Evolutionary conservation across 35 echinoderm and acorn worm genomes (phyloP), one percentile per base, ranked within the genome.

Genomic region (Holothuria glaberrima): DNA sequence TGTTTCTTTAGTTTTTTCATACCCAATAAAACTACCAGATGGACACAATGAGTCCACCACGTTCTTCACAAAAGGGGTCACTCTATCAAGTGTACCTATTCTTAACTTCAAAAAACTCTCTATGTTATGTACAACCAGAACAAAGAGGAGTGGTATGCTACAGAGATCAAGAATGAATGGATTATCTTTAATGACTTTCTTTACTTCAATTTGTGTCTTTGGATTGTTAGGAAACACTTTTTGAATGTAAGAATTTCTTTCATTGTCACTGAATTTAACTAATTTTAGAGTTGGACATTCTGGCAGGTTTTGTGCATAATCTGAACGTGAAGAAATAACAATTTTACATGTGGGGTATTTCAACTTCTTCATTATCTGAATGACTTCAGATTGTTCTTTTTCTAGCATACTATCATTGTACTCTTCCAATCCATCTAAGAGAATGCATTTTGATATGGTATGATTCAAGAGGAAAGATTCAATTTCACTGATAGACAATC

Each of bases 51-150:
- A 19, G 10, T 77, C 73, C 6, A 77, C 73, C 41, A 77, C 19
- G 17, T 18, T 34, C 3, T 77, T 77, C 17, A 77, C 73, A 12
- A 77, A 54, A 50, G 73, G 41, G 19, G 73, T 22, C 6, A 77
- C 38, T 48, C 36, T 77, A 77, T 48, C 41, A 26, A 24, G 73
- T 7, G n/a, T 21, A 18, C 22, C 12, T 4, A 24, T 48, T 46
- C 48, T 20, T 24, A 77, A 77, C 38, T 48, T 46, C 6, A 21
- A 2, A 25, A 77, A 48, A 34, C 73, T 77, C 16, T 77, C 73
- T 18, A 77, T 77, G 41, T 77, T 77, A 77, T 77, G 73, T 50
- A 77, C 73, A 48, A 48, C 41, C 9, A 77, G 41, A n/a, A 77
- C 73, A 77, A 77, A 77, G 22, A 77, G 73, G 16, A 77, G 14